Evolutionary conservation across 2,113 vertebrate species (phyloP).

Genomic region (Tringa solitaria): DNA sequence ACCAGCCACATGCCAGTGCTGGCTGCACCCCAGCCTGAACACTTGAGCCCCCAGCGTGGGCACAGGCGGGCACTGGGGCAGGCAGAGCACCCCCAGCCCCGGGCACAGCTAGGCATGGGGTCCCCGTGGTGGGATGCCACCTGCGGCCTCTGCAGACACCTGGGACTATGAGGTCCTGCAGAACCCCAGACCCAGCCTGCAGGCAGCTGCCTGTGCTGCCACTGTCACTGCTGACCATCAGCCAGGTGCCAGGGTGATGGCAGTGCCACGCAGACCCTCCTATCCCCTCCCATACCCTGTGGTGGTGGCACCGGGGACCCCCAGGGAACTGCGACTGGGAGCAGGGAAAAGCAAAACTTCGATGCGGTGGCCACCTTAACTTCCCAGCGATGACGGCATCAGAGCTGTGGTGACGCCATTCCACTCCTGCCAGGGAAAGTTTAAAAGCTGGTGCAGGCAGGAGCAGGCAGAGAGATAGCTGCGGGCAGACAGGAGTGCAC

Average conservation of each 20-base stretch:
- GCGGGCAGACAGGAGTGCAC: rapidly evolving
- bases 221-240: not conserved
- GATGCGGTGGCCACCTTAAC: not conserved
- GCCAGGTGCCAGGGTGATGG: not conserved
- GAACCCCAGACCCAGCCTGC: not conserved
- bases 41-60: rapidly evolving
- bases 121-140: not conserved
- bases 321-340: rapidly evolving
- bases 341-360: not conserved
- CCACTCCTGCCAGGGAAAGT: not conserved
- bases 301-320: rapidly evolving
- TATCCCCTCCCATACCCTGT: not conserved
- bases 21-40: not conserved
- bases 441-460: not conserved
- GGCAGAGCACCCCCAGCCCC: not conserved
- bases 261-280: rapidly evolving
- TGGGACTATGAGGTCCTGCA: not conserved
- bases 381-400: not conserved
- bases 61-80: not conserved
- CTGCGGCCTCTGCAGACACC: not conserved
- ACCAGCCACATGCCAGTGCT: not conserved
- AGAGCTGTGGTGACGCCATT: not conserved
- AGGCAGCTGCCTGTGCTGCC: not conserved
- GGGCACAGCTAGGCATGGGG: not conserved
- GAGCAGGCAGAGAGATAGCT: not conserved